These are phyloP conservation scores for Hermetia illucens DNA, from an alignment of 1,140 invertebrate genomes.

Conservation along the genomic window DNA sequence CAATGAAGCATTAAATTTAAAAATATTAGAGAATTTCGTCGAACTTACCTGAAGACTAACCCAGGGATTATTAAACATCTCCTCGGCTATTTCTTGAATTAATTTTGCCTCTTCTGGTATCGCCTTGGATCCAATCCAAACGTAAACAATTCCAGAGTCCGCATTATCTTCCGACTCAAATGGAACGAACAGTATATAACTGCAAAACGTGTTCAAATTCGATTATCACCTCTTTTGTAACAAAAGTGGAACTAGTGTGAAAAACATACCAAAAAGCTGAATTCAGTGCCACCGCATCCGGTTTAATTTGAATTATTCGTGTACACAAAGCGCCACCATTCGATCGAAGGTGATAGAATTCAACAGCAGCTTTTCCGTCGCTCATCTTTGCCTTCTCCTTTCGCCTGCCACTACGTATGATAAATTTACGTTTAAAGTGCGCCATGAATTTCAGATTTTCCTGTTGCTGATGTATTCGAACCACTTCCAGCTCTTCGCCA, in stretches of 20 bases:
- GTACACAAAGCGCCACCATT: constrained; percentile 93
- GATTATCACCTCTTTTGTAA: background rate
- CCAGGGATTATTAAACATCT: constrained; percentile 85
- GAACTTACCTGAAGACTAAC: constrained; percentile 59
- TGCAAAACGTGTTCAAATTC: constrained; percentile 30
- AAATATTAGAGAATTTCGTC: too few relatives aligned
- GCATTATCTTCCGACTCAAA: constrained; percentile 82
- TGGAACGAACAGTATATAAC: constrained; percentile 91
- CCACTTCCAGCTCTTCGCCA: constrained; percentile 89
- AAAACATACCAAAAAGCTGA: constrained; percentile 64
- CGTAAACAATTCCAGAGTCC: constrained; percentile 87
- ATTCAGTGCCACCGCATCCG: constrained; percentile 65
- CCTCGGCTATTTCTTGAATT: constrained; percentile 84
- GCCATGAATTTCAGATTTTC: constrained; percentile 98
- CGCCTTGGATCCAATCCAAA: constrained; percentile 89
- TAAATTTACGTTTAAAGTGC: constrained; percentile 91
- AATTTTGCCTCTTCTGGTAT: constrained; percentile 78
- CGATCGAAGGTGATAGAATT: constrained; percentile 89
- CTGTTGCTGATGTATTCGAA: constrained; percentile 95
- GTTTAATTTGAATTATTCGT: constrained; percentile 77
- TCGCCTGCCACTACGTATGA: constrained; percentile 84
- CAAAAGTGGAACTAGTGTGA: constrained; percentile 1
- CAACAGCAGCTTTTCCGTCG: constrained; percentile 47
- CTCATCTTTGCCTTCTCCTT: constrained; percentile 40
- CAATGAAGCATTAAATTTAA: background rate